Percentiles rank a stretch among this genome's conserved stretches.
These are phyloP conservation scores for Toxotes lorentzi DNA, from an alignment of 2,797 vertebrate genomes.

Conservation along the genomic window DNA sequence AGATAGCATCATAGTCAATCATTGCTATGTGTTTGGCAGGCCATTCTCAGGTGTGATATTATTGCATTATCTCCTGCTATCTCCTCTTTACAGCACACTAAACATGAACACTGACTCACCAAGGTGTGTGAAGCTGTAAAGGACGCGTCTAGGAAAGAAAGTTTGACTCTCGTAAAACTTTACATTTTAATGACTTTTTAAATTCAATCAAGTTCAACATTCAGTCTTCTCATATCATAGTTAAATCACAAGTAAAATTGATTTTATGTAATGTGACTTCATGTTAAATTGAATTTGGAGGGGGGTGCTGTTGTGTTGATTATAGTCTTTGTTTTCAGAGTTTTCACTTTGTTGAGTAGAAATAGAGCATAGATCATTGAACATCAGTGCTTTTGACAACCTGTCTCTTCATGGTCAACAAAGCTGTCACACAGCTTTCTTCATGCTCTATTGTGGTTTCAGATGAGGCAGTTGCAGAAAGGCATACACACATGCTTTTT, in stretches of 20 bases:
- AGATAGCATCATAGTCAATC: slow-evolving; percentile 73
- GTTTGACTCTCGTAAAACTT: slow-evolving; percentile 12
- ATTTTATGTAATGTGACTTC: not conserved
- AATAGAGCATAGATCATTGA: not conserved
- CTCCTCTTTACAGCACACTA: slow-evolving; percentile 75
- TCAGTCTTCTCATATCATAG: not conserved
- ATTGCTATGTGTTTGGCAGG: slow-evolving; percentile 74
- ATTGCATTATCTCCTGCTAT: slow-evolving; percentile 71
- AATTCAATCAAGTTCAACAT: not conserved
- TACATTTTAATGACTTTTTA: not conserved
- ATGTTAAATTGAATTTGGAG: not conserved
- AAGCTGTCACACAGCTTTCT: not conserved
- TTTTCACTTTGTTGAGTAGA: not conserved
- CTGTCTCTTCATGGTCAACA: not conserved
- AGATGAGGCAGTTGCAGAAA: not conserved
- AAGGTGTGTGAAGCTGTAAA: slow-evolving; percentile 47
- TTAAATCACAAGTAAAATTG: not conserved
- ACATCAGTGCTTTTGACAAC: not conserved
- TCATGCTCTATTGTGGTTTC: not conserved
- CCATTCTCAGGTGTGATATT: slow-evolving; percentile 71
- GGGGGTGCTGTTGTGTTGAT: too few relatives aligned
- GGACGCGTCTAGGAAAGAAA: not conserved
- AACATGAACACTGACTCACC: slow-evolving; percentile 61
- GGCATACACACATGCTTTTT: not conserved
- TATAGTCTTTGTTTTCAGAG: not conserved